Conservation (phyloP, 2,797 vertebrate species). For the Mus spretus region DNA sequence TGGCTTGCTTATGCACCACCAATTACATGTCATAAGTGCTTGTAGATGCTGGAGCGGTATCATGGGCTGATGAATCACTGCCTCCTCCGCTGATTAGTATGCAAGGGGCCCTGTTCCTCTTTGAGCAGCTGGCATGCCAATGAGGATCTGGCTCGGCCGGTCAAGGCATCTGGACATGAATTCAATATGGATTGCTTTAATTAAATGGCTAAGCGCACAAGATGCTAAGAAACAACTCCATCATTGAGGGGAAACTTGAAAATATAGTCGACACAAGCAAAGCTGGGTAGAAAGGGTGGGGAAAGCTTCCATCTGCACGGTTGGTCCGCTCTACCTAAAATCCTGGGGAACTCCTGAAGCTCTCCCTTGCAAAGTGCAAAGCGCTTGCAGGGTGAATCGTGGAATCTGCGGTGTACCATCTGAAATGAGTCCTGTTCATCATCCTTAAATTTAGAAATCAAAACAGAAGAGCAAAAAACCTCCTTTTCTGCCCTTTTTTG, state of each 20-base stretch:
- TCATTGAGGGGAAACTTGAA: conserved; percentile 90
- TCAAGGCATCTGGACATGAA: conserved; percentile 92
- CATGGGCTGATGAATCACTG: conserved; percentile 92
- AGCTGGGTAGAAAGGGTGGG: conserved; percentile 77
- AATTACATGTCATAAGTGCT: conserved; percentile 94
- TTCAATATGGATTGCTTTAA: conserved; percentile 93
- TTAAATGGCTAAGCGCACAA: conserved; percentile 92
- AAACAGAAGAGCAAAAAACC: conserved; percentile 49
- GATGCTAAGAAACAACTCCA: conserved; percentile 91
- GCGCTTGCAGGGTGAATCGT: conserved; percentile 61
- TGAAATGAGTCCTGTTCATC: conserved; percentile 71
- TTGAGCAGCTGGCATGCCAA: conserved; percentile 92
- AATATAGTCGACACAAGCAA: conserved; percentile 87
- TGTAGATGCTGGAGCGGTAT: conserved; percentile 92
- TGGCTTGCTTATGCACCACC: conserved; percentile 93
- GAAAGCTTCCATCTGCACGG: conserved; percentile 81
- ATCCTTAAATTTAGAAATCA: conserved; percentile 74
- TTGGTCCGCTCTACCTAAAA: conserved; percentile 76
- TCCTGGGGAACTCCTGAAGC: conserved; percentile 23
- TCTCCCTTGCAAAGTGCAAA: conserved; percentile 28
- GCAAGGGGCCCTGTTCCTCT: conserved; percentile 88
- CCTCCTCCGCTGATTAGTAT: conserved; percentile 91
- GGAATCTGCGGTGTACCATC: conserved; percentile 57
- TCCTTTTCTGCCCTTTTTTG: conserved; percentile 69
- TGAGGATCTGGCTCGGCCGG: conserved; percentile 91